Base-by-base conservation (phyloP, 2,113 vertebrate genomes). In the Myotis brandtii region DNA sequence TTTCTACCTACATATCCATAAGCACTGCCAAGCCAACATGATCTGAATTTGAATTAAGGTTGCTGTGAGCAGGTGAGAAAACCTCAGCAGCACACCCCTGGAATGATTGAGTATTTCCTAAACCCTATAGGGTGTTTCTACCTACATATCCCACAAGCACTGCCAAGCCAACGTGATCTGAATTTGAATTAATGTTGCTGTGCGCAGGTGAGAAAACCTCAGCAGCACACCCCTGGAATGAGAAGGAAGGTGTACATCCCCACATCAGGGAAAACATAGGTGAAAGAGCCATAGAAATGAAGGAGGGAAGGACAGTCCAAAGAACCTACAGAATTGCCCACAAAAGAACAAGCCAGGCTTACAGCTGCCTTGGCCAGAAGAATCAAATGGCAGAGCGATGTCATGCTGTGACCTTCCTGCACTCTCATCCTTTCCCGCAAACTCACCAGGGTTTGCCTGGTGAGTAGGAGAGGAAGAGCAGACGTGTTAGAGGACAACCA, bases 21-120 rank as follows among this genome's bases (percentile, higher is more conserved):
- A 75, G 23, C 10, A 64, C 67, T 48, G 32, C 11, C 48, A 73
- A 73, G 52, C 30, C 43, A 73, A 34, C 30, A 8, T 25, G 9
- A 46, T 25, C 27, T 54, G 52, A 54, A 21, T 23, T 5, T 48
- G 66, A 86, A 37, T 18, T 3, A 27, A 70, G 48, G 50, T 27
- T 54, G 30, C 48, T 32, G 4, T 27, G 6, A 48, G 76, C 8
- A 7, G 1, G 1, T 17, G 23, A 13, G 14, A 10, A 79, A 34
- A 34, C 16, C n/a, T 10, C 18, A 40, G 8, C 4, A 52, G 62
- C 7, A 20, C 0, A 3, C 6, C 13, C 21, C 1, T 13, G 5
- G 20, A 11, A 23, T 21, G 25, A 32, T n/a, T n/a, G n/a, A n/a
- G n/a, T n/a, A n/a, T n/a, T n/a, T n/a, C n/a, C n/a, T n/a, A n/a